Evolutionary conservation across 2,888 invertebrate genomes (phyloP), one percentile per base, ranked within the genome.

Genomic region (Scrobipalpa atriplicella): DNA sequence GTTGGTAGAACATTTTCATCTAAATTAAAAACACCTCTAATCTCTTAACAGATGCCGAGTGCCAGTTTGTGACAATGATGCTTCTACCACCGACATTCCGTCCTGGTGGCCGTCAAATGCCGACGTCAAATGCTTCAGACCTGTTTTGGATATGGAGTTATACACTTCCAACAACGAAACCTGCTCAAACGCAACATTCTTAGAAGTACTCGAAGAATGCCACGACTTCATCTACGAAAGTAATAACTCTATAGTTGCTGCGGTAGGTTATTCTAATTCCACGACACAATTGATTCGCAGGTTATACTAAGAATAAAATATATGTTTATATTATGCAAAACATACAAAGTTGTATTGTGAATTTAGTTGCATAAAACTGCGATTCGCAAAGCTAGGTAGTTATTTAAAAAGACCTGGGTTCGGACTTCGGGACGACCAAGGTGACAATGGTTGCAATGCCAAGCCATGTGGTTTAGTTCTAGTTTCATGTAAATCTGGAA

Each of bases 211-310:
- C 9, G 81, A 79, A 65, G 75, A 82, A 64, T 90, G 89, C 64
- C 71, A 77, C 16, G 80, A 86, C 60, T 90, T 88, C 87, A 75
- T 88, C 54, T 90, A 87, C 66, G 87, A 86, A 71, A 83, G 81
- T 65, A 73, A 81, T 51, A 84, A 89, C 74, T 88, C 89, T 2
- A 85, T 87, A 21, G 81, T 88, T 8, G 75, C 87, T 51, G 84
- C 83, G 77, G 89, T 89, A 77, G 72, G 77, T 72, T 21, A 10
- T 29, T n/a, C n/a, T n/a, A n/a, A n/a, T n/a, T n/a, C n/a, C 29
- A 29, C 2, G 5, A 29, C 29, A 29, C 29, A 29, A n/a, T 29
- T 29, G 29, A 29, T 2, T 5, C 29, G 29, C 29, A 29, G 29
- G 29, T 29, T 29, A 29, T 29, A 29, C 29, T 29, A 29, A 29